A percentile compares a stretch with the other conserved stretches of the same genome.
These are phyloP conservation scores for Paguma larvata DNA, from an alignment of 2,797 vertebrate species.

Conservation along the genomic window DNA sequence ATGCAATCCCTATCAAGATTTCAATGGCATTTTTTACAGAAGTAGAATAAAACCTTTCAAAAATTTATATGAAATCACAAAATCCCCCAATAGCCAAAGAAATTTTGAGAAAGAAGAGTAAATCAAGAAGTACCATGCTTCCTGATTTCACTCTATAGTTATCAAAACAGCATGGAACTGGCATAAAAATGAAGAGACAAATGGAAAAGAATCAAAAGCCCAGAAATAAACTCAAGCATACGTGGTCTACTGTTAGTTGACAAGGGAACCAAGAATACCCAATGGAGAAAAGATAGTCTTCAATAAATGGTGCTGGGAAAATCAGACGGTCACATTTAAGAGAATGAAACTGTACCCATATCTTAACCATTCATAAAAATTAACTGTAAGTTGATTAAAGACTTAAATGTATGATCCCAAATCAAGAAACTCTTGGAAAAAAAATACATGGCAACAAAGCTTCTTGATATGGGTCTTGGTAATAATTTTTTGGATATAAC, in stretches of 20 bases:
- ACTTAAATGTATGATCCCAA: not conserved
- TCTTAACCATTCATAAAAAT: not conserved
- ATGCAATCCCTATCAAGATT: not conserved
- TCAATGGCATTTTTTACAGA: not conserved
- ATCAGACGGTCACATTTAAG: not conserved
- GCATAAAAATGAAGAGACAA: not conserved
- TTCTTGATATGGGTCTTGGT: not conserved
- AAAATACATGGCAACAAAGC: not conserved
- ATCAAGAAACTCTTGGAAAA: not conserved
- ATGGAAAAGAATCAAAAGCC: not conserved
- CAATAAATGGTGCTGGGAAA: not conserved
- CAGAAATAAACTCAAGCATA: not conserved
- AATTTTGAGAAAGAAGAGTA: not conserved
- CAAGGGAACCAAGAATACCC: not conserved
- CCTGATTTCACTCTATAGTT: not conserved
- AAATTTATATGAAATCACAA: not conserved
- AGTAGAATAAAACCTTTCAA: not conserved
- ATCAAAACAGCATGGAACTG: not conserved
- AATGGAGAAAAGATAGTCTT: not conserved
- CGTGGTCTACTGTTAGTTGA: not conserved
- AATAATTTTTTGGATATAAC: not conserved
- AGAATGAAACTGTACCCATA: not conserved
- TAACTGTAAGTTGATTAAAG: not conserved
- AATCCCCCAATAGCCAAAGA: not conserved
- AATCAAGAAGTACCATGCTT: not conserved